Evolutionary conservation across 2,888 invertebrate genomes (phyloP).

Genomic region (Amphipoea lucens): DNA sequence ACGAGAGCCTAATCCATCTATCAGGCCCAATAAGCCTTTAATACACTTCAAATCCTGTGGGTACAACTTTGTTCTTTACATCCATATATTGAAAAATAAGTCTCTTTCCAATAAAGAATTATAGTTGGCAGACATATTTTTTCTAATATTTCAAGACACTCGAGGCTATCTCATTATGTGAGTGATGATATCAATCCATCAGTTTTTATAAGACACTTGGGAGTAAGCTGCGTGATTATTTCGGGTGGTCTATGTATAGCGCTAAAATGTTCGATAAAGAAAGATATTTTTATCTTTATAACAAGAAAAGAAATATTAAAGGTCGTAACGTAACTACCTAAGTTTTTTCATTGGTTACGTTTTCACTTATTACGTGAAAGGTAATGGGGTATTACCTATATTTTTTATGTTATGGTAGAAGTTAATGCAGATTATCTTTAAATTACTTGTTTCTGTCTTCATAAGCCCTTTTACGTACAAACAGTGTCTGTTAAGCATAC

Average conservation of each 20-base stretch:
- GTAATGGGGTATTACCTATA: background rate
- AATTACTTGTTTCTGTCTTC: slow-evolving; percentile 10
- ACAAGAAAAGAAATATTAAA: slow-evolving; percentile 26
- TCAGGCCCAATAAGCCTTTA: slow-evolving; percentile 31
- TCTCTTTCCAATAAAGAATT: slow-evolving; percentile 49
- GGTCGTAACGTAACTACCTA: slow-evolving; percentile 10
- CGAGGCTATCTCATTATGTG: slow-evolving; percentile 52
- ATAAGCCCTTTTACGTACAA: slow-evolving; percentile 1
- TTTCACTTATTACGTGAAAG: slow-evolving; percentile 20
- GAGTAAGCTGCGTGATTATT: slow-evolving; percentile 48
- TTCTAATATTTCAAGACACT: slow-evolving; percentile 51
- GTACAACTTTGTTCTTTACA: slow-evolving; percentile 30
- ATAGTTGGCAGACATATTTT: slow-evolving; percentile 46
- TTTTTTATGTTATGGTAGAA: slow-evolving; percentile 20
- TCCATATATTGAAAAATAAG: slow-evolving; percentile 47
- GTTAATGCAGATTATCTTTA: slow-evolving; percentile 9
- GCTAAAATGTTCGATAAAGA: slow-evolving; percentile 6
- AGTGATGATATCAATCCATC: slow-evolving; percentile 65
- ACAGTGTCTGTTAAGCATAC: background rate
- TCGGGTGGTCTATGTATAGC: slow-evolving; percentile 24
- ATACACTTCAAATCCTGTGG: slow-evolving; percentile 50
- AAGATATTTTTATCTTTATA: slow-evolving; percentile 33
- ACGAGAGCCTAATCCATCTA: slow-evolving; percentile 41
- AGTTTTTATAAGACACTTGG: slow-evolving; percentile 60
- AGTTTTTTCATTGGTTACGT: slow-evolving; percentile 22